Percentiles rank a stretch among this genome's conserved stretches.
phyloP scores from a whole-genome alignment of 2,113 vertebrate genomes.

The Odontesthes bonariensis region DNA sequence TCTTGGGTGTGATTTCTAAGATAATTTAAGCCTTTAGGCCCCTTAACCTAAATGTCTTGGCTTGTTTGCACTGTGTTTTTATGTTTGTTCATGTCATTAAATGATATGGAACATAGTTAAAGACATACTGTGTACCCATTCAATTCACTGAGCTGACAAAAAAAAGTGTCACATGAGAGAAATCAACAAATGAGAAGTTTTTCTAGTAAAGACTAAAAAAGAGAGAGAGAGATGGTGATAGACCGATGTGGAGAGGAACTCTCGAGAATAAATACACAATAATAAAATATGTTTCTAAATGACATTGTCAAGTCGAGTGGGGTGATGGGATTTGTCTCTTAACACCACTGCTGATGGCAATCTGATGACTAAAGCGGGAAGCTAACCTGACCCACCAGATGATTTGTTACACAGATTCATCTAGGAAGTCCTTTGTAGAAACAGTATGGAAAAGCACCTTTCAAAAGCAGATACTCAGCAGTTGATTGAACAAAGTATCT shows the following conservation, averaged over 20 bases:
- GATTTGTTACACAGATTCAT: neutral
- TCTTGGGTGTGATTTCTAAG: neutral
- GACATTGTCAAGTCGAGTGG: neutral
- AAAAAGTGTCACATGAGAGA: neutral
- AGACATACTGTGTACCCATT: slow-evolving; percentile 16
- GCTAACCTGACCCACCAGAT: neutral
- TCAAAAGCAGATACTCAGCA: neutral
- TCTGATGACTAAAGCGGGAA: slow-evolving; percentile 3
- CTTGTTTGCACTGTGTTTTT: neutral
- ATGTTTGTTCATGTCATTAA: neutral
- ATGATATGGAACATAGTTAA: neutral
- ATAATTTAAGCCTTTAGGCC: neutral
- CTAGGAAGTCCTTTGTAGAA: neutral
- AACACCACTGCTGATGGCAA: neutral
- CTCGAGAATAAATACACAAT: neutral
- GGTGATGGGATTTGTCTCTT: neutral
- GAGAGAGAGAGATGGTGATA: neutral
- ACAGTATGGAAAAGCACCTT: neutral
- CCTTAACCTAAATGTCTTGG: neutral
- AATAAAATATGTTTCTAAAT: slow-evolving; percentile 1
- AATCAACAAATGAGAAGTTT: too few relatives aligned
- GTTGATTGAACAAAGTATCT: neutral
- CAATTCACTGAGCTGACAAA: neutral
- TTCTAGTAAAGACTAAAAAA: neutral
- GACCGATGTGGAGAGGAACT: neutral